phyloP scores from a whole-genome alignment of 1,140 invertebrate species.

The Frieseomelitta varia region DNA sequence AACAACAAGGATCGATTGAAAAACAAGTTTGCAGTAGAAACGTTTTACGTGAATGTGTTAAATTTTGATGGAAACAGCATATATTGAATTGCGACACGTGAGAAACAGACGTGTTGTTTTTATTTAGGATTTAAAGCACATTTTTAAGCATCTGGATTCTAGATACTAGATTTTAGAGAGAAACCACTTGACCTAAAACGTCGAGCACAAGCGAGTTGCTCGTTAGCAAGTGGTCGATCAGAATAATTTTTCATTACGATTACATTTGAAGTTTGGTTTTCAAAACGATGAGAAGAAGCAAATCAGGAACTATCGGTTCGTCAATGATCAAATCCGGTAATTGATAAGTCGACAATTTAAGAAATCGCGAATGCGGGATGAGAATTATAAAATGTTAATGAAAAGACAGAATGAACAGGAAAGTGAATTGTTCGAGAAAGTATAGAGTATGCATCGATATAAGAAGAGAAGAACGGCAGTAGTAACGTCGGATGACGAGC shows the following conservation, averaged over 20 bases:
- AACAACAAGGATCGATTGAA: background rate
- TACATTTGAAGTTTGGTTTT: background rate
- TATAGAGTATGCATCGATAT: background rate
- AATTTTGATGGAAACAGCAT: background rate
- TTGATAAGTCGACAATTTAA: background rate
- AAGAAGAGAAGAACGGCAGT: background rate
- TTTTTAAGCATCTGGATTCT: background rate
- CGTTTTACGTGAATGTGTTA: background rate
- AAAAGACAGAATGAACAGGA: background rate
- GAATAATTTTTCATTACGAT: background rate
- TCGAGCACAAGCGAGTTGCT: background rate
- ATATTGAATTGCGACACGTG: background rate
- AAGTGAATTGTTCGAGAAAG: background rate
- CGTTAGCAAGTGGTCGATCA: background rate
- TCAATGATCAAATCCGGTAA: background rate
- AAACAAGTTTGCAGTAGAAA: background rate
- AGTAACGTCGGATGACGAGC: background rate
- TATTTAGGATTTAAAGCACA: background rate
- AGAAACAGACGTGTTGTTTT: background rate
- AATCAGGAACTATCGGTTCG: background rate
- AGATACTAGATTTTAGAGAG: background rate
- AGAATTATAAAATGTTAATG: background rate
- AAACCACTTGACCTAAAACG: conserved; percentile 12
- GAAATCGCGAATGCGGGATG: background rate
- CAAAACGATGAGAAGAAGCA: background rate